phyloP scores from a whole-genome alignment of 2,797 vertebrate genomes.

The Cyprinella venusta region DNA sequence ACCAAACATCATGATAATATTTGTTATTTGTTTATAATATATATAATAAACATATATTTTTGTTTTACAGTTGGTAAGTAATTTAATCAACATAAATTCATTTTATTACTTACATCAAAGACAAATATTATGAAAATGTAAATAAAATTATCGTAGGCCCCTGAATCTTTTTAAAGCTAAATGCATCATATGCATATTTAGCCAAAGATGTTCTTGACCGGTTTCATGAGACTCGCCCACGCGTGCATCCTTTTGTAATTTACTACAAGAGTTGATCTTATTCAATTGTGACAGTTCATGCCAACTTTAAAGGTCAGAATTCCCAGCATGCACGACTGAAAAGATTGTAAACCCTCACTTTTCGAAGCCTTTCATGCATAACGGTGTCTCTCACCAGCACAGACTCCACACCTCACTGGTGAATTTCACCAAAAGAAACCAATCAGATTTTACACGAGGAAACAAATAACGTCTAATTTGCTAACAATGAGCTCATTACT shows the following conservation, averaged over 20 bases:
- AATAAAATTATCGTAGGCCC: not conserved
- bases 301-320: slow-evolving; percentile 24
- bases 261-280: not conserved
- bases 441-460: not conserved
- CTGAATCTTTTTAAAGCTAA: not conserved
- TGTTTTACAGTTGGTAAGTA: not conserved
- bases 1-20: not conserved
- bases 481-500: not conserved
- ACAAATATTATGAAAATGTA: not conserved
- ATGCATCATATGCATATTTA: not conserved
- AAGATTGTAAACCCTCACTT: not conserved
- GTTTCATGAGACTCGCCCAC: not conserved
- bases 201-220: not conserved
- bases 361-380: not conserved
- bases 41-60: not conserved
- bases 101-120: not conserved
- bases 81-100: not conserved
- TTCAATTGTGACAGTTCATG: not conserved
- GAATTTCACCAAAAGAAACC: not conserved
- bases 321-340: not conserved
- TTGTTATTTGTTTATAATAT: not conserved
- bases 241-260: not conserved
- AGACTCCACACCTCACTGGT: not conserved
- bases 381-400: not conserved
- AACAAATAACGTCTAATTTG: not conserved